Evolutionary conservation across 2,113 vertebrate genomes (phyloP), one percentile per base, ranked within the genome.

Genomic region (Myotis lucifugus): DNA sequence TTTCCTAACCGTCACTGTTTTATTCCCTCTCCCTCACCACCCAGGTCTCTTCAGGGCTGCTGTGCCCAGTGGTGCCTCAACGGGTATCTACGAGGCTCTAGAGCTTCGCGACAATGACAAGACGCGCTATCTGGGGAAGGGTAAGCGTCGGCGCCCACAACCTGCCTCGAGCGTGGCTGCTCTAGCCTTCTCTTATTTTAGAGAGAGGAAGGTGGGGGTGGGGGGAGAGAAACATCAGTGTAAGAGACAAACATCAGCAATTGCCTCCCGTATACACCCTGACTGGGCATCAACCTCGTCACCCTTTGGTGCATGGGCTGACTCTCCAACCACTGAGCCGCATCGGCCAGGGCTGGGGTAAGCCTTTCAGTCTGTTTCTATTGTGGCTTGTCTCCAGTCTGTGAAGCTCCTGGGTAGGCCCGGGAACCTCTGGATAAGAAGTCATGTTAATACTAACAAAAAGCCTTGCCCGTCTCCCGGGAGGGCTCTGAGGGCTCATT

Each of bases 21-120:
- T 3, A 48, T 0, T 0, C 14, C 9, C 32, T 11, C 82, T 3
- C 50, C 70, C 32, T 25, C 54, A 1, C 7, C 8, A 29, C 34
- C 0, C 97, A 99, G 99, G 99, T 98, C 98, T 99, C 27, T 99
- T 99, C 98, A 98, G 99, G 98, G 99, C 99, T 27, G 99, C 99
- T 46, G 99, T 99, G 87, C 99, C 99, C 97, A 99, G 99, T 0
- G 99, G 99, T 18, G 99, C 99, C 72, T 99, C 99, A 32, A 99
- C 99, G 25, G 99, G 99, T 10, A 99, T 99, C 98, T 99, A 99
- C 6, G 99, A 99, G 97, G 99, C 99, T 83, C 98, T 99, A 85
- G 99, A 99, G 96, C 99, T 99, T 59, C 99, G 99, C 61, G 99
- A 99, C 98, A 99, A 99, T 98, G 99, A 99, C 97, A 99, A 99